These are phyloP conservation scores for Agriotes lineatus DNA, from an alignment of 2,888 invertebrate species.

Conservation along the genomic window DNA sequence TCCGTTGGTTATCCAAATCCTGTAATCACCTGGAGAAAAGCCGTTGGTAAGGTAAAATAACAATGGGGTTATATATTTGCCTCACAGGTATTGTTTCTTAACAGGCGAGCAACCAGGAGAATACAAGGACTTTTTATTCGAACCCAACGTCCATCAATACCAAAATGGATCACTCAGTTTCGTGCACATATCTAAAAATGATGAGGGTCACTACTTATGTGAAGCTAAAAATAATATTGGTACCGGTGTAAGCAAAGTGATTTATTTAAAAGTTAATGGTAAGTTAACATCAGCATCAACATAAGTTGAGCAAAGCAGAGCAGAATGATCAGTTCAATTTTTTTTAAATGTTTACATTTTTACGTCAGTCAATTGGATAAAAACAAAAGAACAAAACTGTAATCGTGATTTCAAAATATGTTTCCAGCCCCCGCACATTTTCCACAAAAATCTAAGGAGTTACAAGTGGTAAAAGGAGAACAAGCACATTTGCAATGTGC, in stretches of 20 bases:
- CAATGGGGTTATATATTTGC: too few species aligned
- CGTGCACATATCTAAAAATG: constrained; percentile 85
- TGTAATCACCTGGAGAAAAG: constrained; percentile 89
- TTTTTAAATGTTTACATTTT: too few species aligned
- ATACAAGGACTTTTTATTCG: constrained; percentile 86
- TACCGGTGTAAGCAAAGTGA: constrained; percentile 91
- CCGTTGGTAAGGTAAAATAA: constrained; percentile 75
- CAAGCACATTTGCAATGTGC: constrained; percentile 88
- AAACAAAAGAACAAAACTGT: neutral
- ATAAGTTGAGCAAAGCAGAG: too few species aligned
- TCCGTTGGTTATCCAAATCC: constrained; percentile 94
- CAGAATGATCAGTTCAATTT: too few species aligned
- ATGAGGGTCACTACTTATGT: constrained; percentile 92
- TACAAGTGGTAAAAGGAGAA: constrained; percentile 85
- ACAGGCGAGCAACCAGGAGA: constrained; percentile 78
- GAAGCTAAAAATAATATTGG: constrained; percentile 95
- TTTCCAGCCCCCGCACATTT: constrained; percentile 85
- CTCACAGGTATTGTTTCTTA: constrained; percentile 20
- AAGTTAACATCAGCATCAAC: too few species aligned
- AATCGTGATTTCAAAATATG: neutral
- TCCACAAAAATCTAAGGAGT: constrained; percentile 84
- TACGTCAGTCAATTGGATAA: too few species aligned
- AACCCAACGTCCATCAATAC: constrained; percentile 81
- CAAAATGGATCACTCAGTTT: constrained; percentile 89
- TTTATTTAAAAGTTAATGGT: constrained; percentile 92